Percentiles rank a stretch among this genome's conserved stretches.
phyloP scores from a whole-genome alignment of 2,888 invertebrate genomes.

The Xanthorhoe designata region DNA sequence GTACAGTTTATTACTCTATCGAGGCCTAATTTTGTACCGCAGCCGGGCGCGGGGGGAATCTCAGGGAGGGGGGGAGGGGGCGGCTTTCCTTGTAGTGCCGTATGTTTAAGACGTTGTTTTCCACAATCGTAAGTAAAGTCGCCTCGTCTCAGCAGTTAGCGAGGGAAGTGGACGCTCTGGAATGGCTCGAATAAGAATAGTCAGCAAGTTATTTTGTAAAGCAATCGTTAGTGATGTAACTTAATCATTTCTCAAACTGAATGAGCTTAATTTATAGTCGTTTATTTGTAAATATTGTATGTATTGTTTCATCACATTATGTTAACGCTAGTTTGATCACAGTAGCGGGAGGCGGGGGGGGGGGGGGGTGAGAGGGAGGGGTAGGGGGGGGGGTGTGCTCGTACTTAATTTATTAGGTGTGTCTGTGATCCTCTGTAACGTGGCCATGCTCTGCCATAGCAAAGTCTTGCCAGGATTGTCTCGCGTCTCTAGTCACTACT shows the following conservation, averaged over 20 bases:
- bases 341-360: slow-evolving; percentile 35
- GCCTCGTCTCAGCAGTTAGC: slow-evolving; percentile 6
- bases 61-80: slow-evolving; percentile 22
- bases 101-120: slow-evolving; percentile 16
- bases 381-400: slow-evolving; percentile 23
- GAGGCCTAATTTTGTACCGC: slow-evolving; percentile 40
- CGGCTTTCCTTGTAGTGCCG: slow-evolving; percentile 24
- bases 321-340: slow-evolving; percentile 58
- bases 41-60: slow-evolving; percentile 29
- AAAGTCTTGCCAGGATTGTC: slow-evolving; percentile 78
- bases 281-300: slow-evolving; percentile 83
- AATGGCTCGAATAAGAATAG: slow-evolving; percentile 33
- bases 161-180: neutral
- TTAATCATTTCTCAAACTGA: slow-evolving; percentile 69
- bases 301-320: slow-evolving; percentile 55
- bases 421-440: slow-evolving; percentile 61
- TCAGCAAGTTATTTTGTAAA: slow-evolving; percentile 51
- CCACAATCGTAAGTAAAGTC: slow-evolving; percentile 13
- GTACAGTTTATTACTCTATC: slow-evolving; percentile 27
- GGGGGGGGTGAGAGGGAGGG: slow-evolving; percentile 36
- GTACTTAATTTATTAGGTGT: slow-evolving; percentile 61
- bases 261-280: slow-evolving; percentile 78
- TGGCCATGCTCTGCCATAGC: slow-evolving; percentile 61
- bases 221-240: slow-evolving; percentile 71
- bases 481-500: slow-evolving; percentile 81